A percentile compares a stretch with the other conserved stretches of the same genome.
Conservation (phyloP, 2,113 vertebrate genomes). For the Jacana jacana region DNA sequence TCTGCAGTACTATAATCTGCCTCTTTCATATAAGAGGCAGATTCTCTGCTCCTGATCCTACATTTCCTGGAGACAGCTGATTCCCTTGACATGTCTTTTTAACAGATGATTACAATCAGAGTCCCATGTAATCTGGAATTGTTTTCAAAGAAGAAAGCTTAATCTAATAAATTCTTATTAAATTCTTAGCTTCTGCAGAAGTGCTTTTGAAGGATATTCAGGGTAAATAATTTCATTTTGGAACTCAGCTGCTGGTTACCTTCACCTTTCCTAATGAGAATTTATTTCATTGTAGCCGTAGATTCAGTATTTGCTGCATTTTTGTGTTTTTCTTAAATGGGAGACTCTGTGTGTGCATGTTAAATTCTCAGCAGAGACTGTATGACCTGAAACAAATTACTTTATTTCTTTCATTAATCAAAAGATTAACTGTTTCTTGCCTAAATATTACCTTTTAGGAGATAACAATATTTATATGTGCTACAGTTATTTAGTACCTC, state of each 20-base stretch:
- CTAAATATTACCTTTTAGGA: not conserved
- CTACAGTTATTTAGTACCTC: not conserved
- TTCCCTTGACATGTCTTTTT: slow-evolving; percentile 45
- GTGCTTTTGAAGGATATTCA: slow-evolving; percentile 27
- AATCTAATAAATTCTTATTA: slow-evolving; percentile 55
- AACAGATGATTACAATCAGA: slow-evolving; percentile 49
- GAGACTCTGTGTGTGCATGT: not conserved
- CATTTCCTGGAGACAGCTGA: not conserved
- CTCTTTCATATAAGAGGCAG: not conserved
- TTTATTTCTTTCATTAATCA: not conserved
- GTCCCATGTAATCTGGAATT: not conserved
- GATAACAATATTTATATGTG: not conserved
- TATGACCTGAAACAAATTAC: not conserved
- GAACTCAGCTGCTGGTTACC: not conserved
- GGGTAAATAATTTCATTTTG: not conserved
- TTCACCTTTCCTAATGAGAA: slow-evolving; percentile 3
- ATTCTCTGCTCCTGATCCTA: not conserved
- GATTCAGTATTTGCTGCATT: not conserved
- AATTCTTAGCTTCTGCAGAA: not conserved
- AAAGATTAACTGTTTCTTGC: not conserved
- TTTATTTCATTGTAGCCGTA: not conserved
- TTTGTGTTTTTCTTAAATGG: not conserved
- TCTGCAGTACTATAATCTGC: not conserved
- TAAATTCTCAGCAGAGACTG: not conserved
- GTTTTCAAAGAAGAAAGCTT: slow-evolving; percentile 49